These are phyloP conservation scores for Colius striatus DNA, from an alignment of 2,113 vertebrate genomes.

Conservation along the genomic window DNA sequence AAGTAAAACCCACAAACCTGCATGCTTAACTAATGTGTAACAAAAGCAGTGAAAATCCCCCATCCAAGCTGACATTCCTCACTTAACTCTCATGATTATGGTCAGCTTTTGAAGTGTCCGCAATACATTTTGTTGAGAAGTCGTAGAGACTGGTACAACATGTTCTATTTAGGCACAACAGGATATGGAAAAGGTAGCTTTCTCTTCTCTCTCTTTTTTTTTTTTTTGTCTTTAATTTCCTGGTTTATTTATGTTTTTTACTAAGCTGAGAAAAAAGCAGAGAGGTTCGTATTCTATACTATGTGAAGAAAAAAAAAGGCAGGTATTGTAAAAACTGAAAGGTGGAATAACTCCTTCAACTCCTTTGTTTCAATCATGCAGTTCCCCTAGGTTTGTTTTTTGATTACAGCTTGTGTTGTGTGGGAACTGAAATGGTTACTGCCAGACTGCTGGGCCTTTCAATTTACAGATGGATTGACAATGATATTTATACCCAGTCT, in stretches of 20 bases:
- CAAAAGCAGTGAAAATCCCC: slow-evolving; percentile 33
- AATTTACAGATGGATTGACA: background rate
- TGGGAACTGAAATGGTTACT: background rate
- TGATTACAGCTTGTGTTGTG: background rate
- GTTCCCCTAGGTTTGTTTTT: background rate
- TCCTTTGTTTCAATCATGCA: background rate
- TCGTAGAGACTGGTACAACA: background rate
- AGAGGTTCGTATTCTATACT: background rate
- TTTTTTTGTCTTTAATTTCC: slow-evolving; percentile 21
- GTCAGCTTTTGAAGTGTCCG: slow-evolving; percentile 13
- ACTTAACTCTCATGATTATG: slow-evolving; percentile 45
- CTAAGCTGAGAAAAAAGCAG: background rate
- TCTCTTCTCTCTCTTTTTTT: background rate
- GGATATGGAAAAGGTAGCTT: background rate
- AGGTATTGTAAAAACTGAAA: background rate
- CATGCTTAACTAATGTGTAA: slow-evolving; percentile 16
- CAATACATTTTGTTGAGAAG: background rate
- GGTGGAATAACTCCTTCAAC: background rate
- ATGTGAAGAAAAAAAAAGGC: background rate
- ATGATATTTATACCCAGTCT: background rate
- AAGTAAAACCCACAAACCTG: slow-evolving; percentile 20
- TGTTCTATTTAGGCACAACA: slow-evolving; percentile 22
- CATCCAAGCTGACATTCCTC: slow-evolving; percentile 27
- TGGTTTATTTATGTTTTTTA: slow-evolving; percentile 53
- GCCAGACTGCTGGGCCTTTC: background rate